Base-by-base conservation (phyloP, 2,113 vertebrate species). In the Carlito syrichta region DNA sequence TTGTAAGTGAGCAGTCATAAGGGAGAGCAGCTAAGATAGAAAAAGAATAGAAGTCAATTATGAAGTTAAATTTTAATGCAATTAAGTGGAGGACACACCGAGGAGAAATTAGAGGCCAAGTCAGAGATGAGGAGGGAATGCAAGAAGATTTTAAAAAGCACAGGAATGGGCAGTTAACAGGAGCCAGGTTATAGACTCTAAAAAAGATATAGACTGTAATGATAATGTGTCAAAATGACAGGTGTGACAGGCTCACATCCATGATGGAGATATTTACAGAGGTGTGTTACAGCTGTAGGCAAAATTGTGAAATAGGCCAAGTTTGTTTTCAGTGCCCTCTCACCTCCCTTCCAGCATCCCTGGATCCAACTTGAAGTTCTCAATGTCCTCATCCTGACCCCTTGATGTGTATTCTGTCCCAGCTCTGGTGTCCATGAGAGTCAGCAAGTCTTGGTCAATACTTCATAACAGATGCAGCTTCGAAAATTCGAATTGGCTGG, bases 181-280 rank as follows among this genome's bases (percentile, higher is more conserved):
- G 54, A 89, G 78, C 7, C 23, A 85, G 30, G 4, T 74, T 95
- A 92, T 38, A 89, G 43, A 68, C 0, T 66, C 20, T 17, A 86
- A 74, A 96, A 89, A 83, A 56, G 35, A 94, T 86, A 48, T 6
- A 58, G 54, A 73, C 45, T 52, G 0, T 50, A 91, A 96, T 73
- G 79, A 71, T 86, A 38, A 52, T 89, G 45, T 87, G 58, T 77
- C 78, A 88, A 76, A 94, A 95, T 90, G 94, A 96, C 94, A 96
- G n/a, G 14, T 89, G 30, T 95, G 94, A 92, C 89, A 92, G 58
- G 32, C 69, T 84, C 56, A 81, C 25, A 77, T 87, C 62, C 56
- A 52, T 38, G 40, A 82, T 56, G 40, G 45, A 90, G 32, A 76
- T 90, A 89, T 93, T 96, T 86, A 76, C 20, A 43, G 62, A 91